phyloP scores from a whole-genome alignment of 2,113 vertebrate species.

The Dipodomys stephensi region DNA sequence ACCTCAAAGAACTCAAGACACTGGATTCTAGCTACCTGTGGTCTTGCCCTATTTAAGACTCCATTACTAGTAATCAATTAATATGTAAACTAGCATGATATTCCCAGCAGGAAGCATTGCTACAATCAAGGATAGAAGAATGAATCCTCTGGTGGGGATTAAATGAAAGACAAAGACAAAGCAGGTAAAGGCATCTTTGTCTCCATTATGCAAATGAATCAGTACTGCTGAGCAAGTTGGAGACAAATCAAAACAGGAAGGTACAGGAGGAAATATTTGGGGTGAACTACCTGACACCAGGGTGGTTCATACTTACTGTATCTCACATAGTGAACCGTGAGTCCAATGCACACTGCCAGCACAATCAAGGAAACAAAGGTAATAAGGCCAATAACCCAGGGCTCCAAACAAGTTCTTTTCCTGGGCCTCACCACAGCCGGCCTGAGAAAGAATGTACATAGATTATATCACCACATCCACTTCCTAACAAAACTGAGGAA shows the following conservation, averaged over 20 bases:
- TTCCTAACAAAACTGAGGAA: background rate
- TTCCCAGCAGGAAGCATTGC: conserved; percentile 28
- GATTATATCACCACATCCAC: background rate
- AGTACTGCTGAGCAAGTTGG: background rate
- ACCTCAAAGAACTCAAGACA: conserved; percentile 7
- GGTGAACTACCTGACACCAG: background rate
- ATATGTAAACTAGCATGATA: conserved; percentile 4
- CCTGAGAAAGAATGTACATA: conserved; percentile 58
- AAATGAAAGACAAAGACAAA: background rate
- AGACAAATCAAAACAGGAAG: conserved; percentile 59
- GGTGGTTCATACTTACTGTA: conserved; percentile 72
- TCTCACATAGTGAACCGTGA: conserved; percentile 78
- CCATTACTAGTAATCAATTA: background rate
- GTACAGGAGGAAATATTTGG: background rate
- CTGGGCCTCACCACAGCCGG: conserved; percentile 39
- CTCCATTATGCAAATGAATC: background rate
- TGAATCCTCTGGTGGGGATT: background rate
- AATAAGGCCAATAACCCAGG: conserved; percentile 78
- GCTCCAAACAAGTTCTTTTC: conserved; percentile 53
- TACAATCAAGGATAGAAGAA: background rate
- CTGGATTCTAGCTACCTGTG: background rate
- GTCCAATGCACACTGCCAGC: conserved; percentile 77
- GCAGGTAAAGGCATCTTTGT: conserved; percentile 17
- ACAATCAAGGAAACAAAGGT: conserved; percentile 74
- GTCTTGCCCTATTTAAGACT: background rate